A percentile compares a stretch with the other conserved stretches of the same genome.
These are phyloP conservation scores for Drosophila buzzatii DNA, from an alignment of 2,888 invertebrate genomes.

Conservation along the genomic window DNA sequence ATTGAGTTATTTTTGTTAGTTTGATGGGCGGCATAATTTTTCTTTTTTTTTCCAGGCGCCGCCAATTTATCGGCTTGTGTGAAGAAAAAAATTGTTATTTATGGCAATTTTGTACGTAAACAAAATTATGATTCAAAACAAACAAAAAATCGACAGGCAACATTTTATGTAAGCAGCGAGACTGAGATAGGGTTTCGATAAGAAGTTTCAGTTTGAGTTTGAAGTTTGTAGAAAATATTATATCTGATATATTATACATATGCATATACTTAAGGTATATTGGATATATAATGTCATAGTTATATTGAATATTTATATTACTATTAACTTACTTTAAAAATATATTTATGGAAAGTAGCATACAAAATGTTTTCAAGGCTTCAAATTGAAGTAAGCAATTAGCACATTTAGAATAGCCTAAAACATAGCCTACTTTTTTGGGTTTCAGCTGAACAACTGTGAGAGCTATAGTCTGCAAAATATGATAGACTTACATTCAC, in stretches of 20 bases:
- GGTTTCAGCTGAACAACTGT: not conserved
- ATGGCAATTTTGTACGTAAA: slow-evolving; percentile 67
- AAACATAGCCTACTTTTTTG: not conserved
- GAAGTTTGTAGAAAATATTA: not conserved
- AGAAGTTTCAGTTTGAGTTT: not conserved
- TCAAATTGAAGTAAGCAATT: no score
- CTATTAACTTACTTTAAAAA: no score
- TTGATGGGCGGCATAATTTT: slow-evolving; percentile 56
- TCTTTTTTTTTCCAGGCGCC: slow-evolving; percentile 62
- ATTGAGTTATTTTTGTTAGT: slow-evolving; percentile 73
- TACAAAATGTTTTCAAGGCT: no score
- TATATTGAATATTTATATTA: no score
- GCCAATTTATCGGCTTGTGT: slow-evolving; percentile 63
- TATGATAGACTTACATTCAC: no score
- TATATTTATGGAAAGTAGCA: no score
- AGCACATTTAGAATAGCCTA: no score
- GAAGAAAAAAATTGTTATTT: slow-evolving; percentile 54
- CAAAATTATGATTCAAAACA: slow-evolving; percentile 56
- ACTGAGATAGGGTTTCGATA: slow-evolving; percentile 1
- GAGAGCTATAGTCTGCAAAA: not conserved
- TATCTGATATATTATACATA: not conserved
- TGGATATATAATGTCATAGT: no score
- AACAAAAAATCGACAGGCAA: slow-evolving; percentile 16
- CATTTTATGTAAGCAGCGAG: slow-evolving; percentile 29
- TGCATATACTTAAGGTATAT: not conserved